phyloP scores from a whole-genome alignment of 1,140 invertebrate species.

The Antheraea pernyi region DNA sequence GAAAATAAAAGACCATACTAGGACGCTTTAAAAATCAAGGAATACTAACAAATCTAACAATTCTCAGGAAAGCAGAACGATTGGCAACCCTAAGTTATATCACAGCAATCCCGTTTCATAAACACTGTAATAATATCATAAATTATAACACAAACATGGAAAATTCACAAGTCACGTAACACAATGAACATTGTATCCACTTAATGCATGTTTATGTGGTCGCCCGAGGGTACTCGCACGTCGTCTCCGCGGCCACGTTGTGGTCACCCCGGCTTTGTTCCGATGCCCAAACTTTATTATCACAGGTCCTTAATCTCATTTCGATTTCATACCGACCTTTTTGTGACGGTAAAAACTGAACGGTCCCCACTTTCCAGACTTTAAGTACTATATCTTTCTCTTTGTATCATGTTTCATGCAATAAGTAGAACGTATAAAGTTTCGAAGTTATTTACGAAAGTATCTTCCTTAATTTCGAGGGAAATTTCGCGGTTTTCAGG shows the following conservation, averaged over 20 bases:
- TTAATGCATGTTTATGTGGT: slow-evolving; percentile 40
- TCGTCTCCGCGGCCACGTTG: slow-evolving; percentile 37
- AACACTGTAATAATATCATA: neutral
- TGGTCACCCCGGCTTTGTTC: slow-evolving; percentile 51
- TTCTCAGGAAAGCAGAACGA: too few relatives aligned
- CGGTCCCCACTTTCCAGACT: slow-evolving; percentile 19
- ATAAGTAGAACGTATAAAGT: slow-evolving; percentile 28
- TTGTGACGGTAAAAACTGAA: slow-evolving; percentile 56
- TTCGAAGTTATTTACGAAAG: slow-evolving; percentile 32
- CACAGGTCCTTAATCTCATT: slow-evolving; percentile 62
- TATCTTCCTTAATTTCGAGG: slow-evolving; percentile 29
- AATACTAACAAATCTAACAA: too few relatives aligned
- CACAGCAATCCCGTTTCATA: too few relatives aligned
- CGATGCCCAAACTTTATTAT: slow-evolving; percentile 58
- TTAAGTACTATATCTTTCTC: slow-evolving; percentile 16
- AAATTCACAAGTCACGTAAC: neutral
- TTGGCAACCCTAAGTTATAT: too few relatives aligned
- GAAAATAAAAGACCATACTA: too few relatives aligned
- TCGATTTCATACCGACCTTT: slow-evolving; percentile 61
- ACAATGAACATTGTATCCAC: neutral
- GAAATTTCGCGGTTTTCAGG: slow-evolving; percentile 16
- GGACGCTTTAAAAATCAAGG: too few relatives aligned
- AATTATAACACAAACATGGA: neutral
- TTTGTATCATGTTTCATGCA: slow-evolving; percentile 40
- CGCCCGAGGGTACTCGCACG: slow-evolving; percentile 5